phyloP scores from a whole-genome alignment of 2,888 invertebrate genomes.

The Altica lythri region DNA sequence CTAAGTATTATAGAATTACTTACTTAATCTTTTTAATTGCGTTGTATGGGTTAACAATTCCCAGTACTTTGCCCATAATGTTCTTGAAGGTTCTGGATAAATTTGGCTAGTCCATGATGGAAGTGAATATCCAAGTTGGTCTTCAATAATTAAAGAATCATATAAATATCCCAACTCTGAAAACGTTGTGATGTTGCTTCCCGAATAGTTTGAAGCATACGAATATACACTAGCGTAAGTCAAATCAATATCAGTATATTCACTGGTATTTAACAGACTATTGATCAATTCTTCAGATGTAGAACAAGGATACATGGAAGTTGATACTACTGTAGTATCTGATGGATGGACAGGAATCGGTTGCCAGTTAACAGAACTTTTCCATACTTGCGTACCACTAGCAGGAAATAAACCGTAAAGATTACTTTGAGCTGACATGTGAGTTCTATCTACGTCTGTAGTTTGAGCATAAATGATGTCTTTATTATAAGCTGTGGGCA shows the following conservation, averaged over 20 bases:
- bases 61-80: neutral
- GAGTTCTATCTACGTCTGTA: constrained; percentile 82
- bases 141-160: constrained; percentile 67
- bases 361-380: constrained; percentile 68
- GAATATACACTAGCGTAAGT: constrained; percentile 64
- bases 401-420: constrained; percentile 75
- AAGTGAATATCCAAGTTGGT: neutral
- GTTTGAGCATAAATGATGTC: constrained; percentile 64
- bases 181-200: constrained; percentile 61
- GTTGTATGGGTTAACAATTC: neutral
- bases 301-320: neutral
- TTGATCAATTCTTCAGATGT: too few relatives aligned
- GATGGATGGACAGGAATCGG: constrained; percentile 73
- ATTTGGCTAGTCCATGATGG: constrained; percentile 12
- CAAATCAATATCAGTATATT: constrained; percentile 55
- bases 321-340: constrained; percentile 59
- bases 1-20: neutral
- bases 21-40: constrained; percentile 1
- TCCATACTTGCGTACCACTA: constrained; percentile 62
- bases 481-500: constrained; percentile 59
- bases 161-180: constrained; percentile 59
- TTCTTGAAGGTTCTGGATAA: constrained; percentile 13
- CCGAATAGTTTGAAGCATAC: constrained; percentile 65
- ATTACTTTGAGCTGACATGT: constrained; percentile 80
- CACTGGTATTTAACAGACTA: too few relatives aligned